These are phyloP conservation scores for Tragelaphus imberbis DNA, from an alignment of 2,113 vertebrate genomes.

Conservation along the genomic window DNA sequence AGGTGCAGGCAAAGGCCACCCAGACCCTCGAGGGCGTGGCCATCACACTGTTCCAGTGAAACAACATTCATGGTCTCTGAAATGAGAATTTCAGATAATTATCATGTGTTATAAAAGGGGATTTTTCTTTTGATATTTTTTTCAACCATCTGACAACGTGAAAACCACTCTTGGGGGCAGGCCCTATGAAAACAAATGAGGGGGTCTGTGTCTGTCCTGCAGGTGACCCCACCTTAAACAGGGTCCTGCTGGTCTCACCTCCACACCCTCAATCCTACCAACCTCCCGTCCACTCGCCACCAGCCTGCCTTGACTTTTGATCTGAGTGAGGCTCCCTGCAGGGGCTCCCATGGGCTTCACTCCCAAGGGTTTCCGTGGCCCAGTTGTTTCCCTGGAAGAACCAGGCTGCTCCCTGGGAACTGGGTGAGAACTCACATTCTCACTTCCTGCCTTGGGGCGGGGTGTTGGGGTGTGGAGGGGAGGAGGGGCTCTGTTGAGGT, in stretches of 20 bases:
- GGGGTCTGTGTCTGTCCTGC: not conserved
- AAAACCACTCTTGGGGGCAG: not conserved
- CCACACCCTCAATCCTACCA: not conserved
- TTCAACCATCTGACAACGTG: not conserved
- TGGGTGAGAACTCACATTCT: not conserved
- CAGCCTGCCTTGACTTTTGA: not conserved
- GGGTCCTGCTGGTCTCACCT: not conserved
- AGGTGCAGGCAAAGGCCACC: not conserved
- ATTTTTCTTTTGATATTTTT: not conserved
- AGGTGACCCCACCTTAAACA: not conserved
- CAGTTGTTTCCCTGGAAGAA: not conserved
- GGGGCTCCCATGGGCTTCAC: not conserved
- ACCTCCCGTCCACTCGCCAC: not conserved
- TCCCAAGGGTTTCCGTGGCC: not conserved
- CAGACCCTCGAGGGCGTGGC: not conserved
- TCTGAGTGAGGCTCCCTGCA: not conserved
- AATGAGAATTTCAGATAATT: not conserved
- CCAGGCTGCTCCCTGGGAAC: rapidly evolving
- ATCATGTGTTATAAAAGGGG: not conserved
- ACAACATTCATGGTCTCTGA: not conserved
- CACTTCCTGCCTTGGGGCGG: rapidly evolving
- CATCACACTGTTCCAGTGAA: not conserved
- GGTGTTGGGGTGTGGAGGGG: not conserved
- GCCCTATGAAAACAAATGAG: not conserved
- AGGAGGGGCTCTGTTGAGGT: rapidly evolving